These are phyloP conservation scores for Microcebus murinus DNA, from an alignment of 2,113 vertebrate species.

Conservation along the genomic window DNA sequence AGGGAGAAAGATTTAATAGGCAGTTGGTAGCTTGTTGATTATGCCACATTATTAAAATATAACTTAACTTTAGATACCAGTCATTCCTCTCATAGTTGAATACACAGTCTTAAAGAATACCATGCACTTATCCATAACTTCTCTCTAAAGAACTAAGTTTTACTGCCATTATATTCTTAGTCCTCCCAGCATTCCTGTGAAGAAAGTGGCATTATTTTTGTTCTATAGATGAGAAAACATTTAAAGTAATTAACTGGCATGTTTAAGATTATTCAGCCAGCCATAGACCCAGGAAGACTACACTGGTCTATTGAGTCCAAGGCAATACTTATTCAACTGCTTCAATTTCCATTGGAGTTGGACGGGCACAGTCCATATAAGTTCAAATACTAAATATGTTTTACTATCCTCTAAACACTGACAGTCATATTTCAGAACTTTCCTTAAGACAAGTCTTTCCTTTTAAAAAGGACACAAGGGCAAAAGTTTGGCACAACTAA, in stretches of 20 bases:
- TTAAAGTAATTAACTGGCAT: not conserved
- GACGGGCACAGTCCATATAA: not conserved
- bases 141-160: slow-evolving; percentile 14
- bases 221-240: not conserved
- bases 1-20: slow-evolving; percentile 7
- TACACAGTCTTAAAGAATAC: not conserved
- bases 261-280: not conserved
- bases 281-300: not conserved
- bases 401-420: not conserved
- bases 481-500: slow-evolving; percentile 39
- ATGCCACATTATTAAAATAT: slow-evolving; percentile 36
- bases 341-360: not conserved
- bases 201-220: not conserved
- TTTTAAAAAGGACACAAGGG: slow-evolving; percentile 42
- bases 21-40: not conserved
- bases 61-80: slow-evolving; percentile 40
- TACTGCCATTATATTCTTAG: not conserved
- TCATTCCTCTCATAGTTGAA: slow-evolving; percentile 8
- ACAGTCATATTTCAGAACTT: slow-evolving; percentile 44
- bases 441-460: slow-evolving; percentile 21
- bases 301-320: not conserved
- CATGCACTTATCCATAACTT: slow-evolving; percentile 8
- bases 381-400: slow-evolving; percentile 20
- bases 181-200: not conserved
- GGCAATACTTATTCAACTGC: not conserved